Conservation (phyloP, 2,888 invertebrate genomes). For the Eudemis profundana region DNA sequence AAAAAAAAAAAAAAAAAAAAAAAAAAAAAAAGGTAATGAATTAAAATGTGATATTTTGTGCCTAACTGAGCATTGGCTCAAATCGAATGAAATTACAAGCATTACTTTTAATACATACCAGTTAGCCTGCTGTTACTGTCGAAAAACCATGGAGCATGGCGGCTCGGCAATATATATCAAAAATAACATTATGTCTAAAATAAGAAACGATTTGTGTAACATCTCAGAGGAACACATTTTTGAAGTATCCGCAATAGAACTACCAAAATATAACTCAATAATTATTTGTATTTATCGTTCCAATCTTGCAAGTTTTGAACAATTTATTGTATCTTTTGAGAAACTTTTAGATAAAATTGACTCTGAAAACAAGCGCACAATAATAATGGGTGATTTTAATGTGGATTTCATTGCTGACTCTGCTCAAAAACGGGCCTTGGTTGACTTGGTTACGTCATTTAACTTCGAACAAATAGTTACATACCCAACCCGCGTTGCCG, state of each 20-base stretch:
- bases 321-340: not conserved
- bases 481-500: not conserved
- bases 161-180: conserved; percentile 5
- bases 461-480: not conserved
- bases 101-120: not conserved
- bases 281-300: not conserved
- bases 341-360: not conserved
- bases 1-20: too few relatives aligned
- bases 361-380: not conserved
- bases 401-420: not conserved
- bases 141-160: not conserved
- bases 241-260: conserved; percentile 10
- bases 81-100: not conserved
- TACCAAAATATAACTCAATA: not conserved
- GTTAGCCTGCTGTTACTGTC: not conserved
- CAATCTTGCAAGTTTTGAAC: not conserved
- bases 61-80: conserved; percentile 6
- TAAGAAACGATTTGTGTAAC: conserved; percentile 1
- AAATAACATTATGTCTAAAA: not conserved
- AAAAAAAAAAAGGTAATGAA: too few relatives aligned
- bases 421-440: not conserved
- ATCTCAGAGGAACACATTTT: not conserved
- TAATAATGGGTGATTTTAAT: not conserved
- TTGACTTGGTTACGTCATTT: not conserved
- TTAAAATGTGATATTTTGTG: conserved; percentile 8